Conservation (phyloP, 2,113 vertebrate genomes). For the Himantopus leucocephalus region DNA sequence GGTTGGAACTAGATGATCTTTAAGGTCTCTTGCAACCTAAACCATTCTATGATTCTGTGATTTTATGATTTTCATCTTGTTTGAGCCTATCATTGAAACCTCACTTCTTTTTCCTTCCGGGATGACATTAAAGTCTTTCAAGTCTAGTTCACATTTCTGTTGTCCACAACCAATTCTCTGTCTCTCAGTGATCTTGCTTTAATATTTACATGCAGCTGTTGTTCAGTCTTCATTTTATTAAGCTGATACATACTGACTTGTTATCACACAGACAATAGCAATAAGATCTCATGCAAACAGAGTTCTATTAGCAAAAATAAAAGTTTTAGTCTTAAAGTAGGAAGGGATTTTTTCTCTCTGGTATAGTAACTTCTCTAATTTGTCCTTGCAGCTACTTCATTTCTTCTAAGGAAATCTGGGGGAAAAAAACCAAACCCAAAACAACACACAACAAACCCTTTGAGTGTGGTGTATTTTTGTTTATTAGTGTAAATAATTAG, state of each 20-base stretch:
- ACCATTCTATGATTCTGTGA: too few relatives aligned
- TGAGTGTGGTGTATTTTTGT: neutral
- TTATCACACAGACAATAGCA: conserved; percentile 57
- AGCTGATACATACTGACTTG: conserved; percentile 42
- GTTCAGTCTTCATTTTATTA: conserved; percentile 55
- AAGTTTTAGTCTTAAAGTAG: neutral
- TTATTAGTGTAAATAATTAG: neutral
- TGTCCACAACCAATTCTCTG: conserved; percentile 2
- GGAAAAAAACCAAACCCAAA: neutral
- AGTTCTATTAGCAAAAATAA: neutral
- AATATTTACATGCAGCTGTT: conserved; percentile 60
- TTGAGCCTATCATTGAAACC: neutral
- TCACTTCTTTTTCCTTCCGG: neutral
- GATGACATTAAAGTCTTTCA: conserved; percentile 43
- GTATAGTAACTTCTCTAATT: neutral
- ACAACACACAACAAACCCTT: neutral
- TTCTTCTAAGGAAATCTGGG: neutral
- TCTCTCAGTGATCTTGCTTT: conserved; percentile 48
- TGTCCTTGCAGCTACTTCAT: neutral
- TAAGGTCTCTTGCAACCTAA: too few relatives aligned
- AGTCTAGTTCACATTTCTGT: neutral
- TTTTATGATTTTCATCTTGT: neutral
- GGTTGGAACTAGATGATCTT: too few relatives aligned
- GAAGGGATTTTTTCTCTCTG: neutral
- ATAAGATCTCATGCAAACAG: conserved; percentile 30